Base-by-base conservation (phyloP, 1,140 invertebrate genomes). In the Drosophila varians region DNA sequence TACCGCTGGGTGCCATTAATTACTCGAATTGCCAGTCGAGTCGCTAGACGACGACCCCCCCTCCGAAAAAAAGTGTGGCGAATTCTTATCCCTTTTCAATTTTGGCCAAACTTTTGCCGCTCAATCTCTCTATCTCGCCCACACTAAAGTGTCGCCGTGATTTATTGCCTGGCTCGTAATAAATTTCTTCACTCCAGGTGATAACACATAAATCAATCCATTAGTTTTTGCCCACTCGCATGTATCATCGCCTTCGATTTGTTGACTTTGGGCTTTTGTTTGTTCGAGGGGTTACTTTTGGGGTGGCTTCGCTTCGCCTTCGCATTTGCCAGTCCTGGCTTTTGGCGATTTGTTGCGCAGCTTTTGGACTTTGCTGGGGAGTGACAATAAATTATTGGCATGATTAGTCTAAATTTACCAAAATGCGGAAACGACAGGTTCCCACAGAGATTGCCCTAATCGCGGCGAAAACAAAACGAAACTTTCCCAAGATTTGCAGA, bases 111-210 rank as follows among this genome's bases (percentile, higher is more conserved):
- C 48, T 49, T 70, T 64, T 77, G 45, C 54, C 58, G 9, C 38
- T 16, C 21, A 31, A 28, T 42, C 47, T 21, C 26, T 46, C 43
- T 19, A 31, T 25, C 45, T 42, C 66, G 42, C 68, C 62, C 62
- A 68, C 76, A 74, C 60, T 61, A 42, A 77, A 52, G 49, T 87
- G 74, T 76, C 77, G 77, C 47, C 42, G 34, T 88, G 83, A 87
- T 87, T 87, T 87, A 87, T 87, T 74, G 42, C 77, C 55, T 34
- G 56, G 53, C 36, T 53, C 55, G 74, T 77, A 87, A 87, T 87
- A 87, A 88, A 87, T 87, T 87, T 88, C 74, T 70, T 77, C 83
- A 78, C 77, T 83, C 83, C 83, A 87, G 83, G 83, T 87, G 83
- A 58, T 87, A 74, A 66, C 52, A 70, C 60, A 88, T 87, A 87